These are phyloP conservation scores for Andrena minutula DNA, from an alignment of 2,888 invertebrate genomes.

Conservation along the genomic window DNA sequence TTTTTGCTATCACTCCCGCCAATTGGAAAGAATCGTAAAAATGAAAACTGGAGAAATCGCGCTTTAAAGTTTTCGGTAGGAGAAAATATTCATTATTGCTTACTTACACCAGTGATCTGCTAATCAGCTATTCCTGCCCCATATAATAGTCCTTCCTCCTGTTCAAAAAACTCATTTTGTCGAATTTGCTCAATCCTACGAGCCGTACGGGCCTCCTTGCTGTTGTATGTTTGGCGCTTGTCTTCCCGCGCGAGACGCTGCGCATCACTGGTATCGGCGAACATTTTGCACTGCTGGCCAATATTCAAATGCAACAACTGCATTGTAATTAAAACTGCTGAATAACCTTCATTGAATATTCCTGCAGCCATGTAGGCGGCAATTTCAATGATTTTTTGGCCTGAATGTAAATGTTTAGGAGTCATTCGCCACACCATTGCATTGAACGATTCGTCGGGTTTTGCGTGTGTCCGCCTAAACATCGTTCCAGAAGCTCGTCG, in stretches of 20 bases:
- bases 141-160: not conserved
- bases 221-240: too few relatives aligned
- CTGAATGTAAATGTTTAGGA: conserved; percentile 65
- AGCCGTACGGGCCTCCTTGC: too few relatives aligned
- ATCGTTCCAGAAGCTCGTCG: conserved; percentile 52
- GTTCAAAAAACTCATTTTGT: not conserved
- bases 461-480: conserved; percentile 77
- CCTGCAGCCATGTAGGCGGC: conserved; percentile 59
- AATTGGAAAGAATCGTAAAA: conserved; percentile 1
- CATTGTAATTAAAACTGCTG: conserved; percentile 39
- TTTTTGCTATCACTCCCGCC: not conserved
- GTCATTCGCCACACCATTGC: conserved; percentile 74
- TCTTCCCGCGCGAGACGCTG: not conserved
- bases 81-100: not conserved
- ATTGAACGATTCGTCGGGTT: conserved; percentile 78
- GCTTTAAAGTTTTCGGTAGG: not conserved
- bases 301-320: conserved; percentile 19
- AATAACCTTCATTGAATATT: conserved; percentile 52
- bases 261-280: conserved; percentile 1
- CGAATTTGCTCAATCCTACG: not conserved
- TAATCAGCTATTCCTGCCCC: conserved; percentile 1
- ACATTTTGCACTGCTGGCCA: conserved; percentile 21
- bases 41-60: conserved; percentile 1
- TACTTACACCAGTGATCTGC: not conserved
- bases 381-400: conserved; percentile 60